Evolutionary conservation across 2,113 vertebrate species (phyloP), one percentile per base, ranked within the genome.

Genomic region (Antigone vipio): DNA sequence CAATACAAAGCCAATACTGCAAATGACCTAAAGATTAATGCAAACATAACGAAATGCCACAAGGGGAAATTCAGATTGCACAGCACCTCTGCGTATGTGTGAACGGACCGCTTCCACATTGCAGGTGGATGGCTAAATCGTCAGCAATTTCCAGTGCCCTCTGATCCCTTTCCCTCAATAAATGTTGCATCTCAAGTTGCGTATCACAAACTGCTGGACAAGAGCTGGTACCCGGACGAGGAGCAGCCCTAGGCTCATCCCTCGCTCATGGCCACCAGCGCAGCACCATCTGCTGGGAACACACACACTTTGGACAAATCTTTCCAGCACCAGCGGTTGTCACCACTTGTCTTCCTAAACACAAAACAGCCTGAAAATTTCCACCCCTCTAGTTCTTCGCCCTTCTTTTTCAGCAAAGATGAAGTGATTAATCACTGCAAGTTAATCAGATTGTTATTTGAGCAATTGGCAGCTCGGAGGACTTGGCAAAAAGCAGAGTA

Each of bases 221-320:
- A 44, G 62, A 68, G 66, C 84, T 47, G 11, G 35, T 32, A 29
- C 4, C 1, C 2, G 15, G 32, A 59, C 0, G 2, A 60, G 32
- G 87, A 91, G 42, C 58, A 15, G 64, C 44, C 38, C 24, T 1
- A 35, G 68, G 9, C 38, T 35, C n/a, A 29, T 47, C 50, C 67
- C 59, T 76, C 0, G 2, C 42, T 86, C 18, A 44, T 40, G 92
- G 67, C 93, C 84, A 97, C 97, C 96, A 80, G 89, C 15, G 63
- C 81, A 97, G 86, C 96, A 90, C 96, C 97, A 98, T 90, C 97
- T 98, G 95, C 96, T 97, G 98, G 97, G 40, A 21, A 63, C 66
- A 76, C 68, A 56, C 60, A 80, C 20, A 7, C 53, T 80, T 49
- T 12, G 50, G 89, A 85, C 68, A 72, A 52, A 64, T 52, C 49